phyloP scores from a whole-genome alignment of 2,888 invertebrate genomes.

The Aphrophora alni region DNA sequence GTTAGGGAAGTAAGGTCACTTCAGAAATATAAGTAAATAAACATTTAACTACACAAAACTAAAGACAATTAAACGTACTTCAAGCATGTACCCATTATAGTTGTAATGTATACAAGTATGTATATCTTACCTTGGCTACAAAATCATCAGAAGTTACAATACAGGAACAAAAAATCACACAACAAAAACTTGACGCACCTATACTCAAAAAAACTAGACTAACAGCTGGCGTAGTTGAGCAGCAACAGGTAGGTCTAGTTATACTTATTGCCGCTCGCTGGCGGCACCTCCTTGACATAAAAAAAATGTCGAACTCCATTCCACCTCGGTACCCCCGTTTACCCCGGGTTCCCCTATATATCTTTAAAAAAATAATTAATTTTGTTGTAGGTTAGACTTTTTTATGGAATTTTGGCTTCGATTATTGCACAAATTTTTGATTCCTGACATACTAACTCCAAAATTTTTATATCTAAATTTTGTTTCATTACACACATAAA shows the following conservation, averaged over 20 bases:
- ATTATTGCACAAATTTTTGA: too few relatives aligned
- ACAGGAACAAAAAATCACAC: not conserved
- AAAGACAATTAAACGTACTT: not conserved
- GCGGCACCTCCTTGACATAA: not conserved
- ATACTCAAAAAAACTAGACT: not conserved
- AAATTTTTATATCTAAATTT: too few relatives aligned
- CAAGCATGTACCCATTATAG: not conserved
- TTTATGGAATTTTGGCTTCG: too few relatives aligned
- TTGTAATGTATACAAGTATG: not conserved
- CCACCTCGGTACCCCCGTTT: too few relatives aligned
- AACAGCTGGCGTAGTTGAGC: not conserved
- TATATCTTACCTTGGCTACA: not conserved
- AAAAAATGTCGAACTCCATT: too few relatives aligned
- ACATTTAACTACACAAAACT: not conserved
- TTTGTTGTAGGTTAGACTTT: too few relatives aligned
- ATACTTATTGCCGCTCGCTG: not conserved
- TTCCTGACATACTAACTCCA: too few relatives aligned
- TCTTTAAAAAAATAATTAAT: too few relatives aligned
- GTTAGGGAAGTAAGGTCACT: not conserved
- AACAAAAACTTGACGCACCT: not conserved
- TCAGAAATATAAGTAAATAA: not conserved
- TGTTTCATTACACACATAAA: too few relatives aligned
- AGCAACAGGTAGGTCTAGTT: not conserved
- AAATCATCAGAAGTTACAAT: not conserved
- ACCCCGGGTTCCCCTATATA: too few relatives aligned